Evolutionary conservation across 2,113 vertebrate genomes (phyloP), one percentile per base, ranked within the genome.

Genomic region (Lycocorax pyrrhopterus): DNA sequence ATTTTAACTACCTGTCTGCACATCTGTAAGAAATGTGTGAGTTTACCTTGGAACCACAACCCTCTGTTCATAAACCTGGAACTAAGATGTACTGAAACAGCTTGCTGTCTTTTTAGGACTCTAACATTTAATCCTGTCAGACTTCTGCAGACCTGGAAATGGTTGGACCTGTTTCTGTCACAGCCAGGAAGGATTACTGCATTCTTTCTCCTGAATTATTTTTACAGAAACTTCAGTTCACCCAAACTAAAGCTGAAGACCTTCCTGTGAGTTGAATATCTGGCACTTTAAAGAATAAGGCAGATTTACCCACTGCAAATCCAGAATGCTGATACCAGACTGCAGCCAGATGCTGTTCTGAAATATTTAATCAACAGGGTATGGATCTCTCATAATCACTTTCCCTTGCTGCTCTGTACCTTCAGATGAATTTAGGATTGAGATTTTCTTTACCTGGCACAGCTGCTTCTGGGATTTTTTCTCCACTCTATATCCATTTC

Each of bases 131-230:
- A 89, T 82, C 78, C 84, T 58, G 35, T 37, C 77, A 79, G 77
- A 41, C 58, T 93, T 69, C 83, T 92, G 88, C 79, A 93, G 85
- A 80, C 67, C 68, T 96, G 77, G 77, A 82, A 92, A 94, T 8
- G 13, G 52, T 33, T 90, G 74, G 60, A 53, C 37, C 32, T 60
- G 56, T 67, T 95, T 74, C 73, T 87, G n/a, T 79, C 74, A 85
- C 81, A 85, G 83, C 26, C n/a, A 93, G 81, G 58, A 81, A 89
- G 58, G 53, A 94, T 89, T 95, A 75, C 58, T 66, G 78, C 58
- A 84, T 66, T 92, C 53, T 37, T 91, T 53, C 69, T 75, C 27
- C 43, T 8, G 4, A 69, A 84, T 41, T 78, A 72, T 68, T 94
- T 90, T 93, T 49, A 56, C 90, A 91, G 92, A 93, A 85, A 68